Evolutionary conservation across 2,888 invertebrate genomes (phyloP), one percentile per base, ranked within the genome.

Genomic region (Venustoraphidia nigricollis): DNA sequence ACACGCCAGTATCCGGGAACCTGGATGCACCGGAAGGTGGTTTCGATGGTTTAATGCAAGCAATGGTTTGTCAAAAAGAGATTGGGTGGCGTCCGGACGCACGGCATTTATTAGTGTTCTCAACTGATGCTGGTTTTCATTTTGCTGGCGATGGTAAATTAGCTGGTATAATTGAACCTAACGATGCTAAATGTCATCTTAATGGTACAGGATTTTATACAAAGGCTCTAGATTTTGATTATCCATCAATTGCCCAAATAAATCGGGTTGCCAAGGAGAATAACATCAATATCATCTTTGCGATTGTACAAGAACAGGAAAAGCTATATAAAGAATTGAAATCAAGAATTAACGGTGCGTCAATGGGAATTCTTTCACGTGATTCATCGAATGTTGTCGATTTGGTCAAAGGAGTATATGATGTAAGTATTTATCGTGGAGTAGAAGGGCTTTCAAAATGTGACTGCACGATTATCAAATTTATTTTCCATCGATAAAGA

Each of bases 41-140:
- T 1, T 76, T 93, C 44, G 92, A 93, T 62, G 93, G 88, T 4
- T 71, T 93, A 34, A 84, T 92, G 71, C 93, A 92, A 67, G 83
- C 79, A 0, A 81, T 91, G 51, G 81, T 78, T 6, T 84, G 84
- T 57, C 66, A 74, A 53, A 57, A 79, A 10, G 64, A 75, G 55
- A 83, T 90, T 56, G 83, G 83, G 10, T 93, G 93, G 93, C 69
- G 91, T 54, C 63, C 72, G 0, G 72, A 79, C 46, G 84, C 86
- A 0, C 71, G 86, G 50, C 82, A 82, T 64, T 75, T 92, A 55
- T 62, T 92, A 39, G 73, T 92, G 0, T 79, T 86, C 55, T 77
- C 88, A 1, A 86, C 87, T 1, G 84, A 90, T 62, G 47, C 47
- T 27, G 43, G 73, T 3, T 89, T 81, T 59, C 92, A 92, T 62